A percentile compares a stretch with the other conserved stretches of the same genome.
These are phyloP conservation scores for Phacellophora camtschatica DNA, from an alignment of 30 jellyfish, hydroid and myxozoan genomes.

Conservation along the genomic window DNA sequence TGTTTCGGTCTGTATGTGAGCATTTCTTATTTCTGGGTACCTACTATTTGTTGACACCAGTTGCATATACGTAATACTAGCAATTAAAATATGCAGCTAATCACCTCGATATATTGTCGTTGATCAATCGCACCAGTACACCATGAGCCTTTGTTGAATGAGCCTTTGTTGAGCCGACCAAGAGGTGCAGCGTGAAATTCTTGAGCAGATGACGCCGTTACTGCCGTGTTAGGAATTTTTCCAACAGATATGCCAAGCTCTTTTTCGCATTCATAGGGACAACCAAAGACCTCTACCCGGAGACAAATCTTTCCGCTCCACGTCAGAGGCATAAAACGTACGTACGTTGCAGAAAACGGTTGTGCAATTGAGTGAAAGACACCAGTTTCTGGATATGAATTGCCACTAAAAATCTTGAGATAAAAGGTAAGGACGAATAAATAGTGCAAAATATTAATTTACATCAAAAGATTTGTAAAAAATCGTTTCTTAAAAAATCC, in stretches of 20 bases:
- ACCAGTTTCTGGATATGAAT: slow-evolving; percentile 24
- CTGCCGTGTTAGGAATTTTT: slow-evolving; percentile 49
- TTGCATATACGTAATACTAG: no score
- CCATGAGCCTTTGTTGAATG: slow-evolving; percentile 73
- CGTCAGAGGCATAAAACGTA: slow-evolving; percentile 56
- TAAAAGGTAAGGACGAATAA: neutral
- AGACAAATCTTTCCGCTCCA: slow-evolving; percentile 73
- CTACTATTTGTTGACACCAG: no score
- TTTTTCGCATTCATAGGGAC: slow-evolving; percentile 79
- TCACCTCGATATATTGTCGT: slow-evolving; percentile 80
- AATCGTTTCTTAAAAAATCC: no score
- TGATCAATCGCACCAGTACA: slow-evolving; percentile 67
- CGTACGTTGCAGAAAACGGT: slow-evolving; percentile 73
- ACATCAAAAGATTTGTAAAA: no score
- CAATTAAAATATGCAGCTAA: no score
- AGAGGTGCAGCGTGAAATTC: slow-evolving; percentile 36
- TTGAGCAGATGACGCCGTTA: slow-evolving; percentile 73
- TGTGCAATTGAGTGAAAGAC: slow-evolving; percentile 46
- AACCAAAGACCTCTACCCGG: slow-evolving; percentile 91
- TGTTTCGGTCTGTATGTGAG: no score
- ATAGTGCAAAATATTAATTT: no score
- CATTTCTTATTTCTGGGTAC: no score
- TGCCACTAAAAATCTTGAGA: slow-evolving; percentile 66
- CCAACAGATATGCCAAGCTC: slow-evolving; percentile 63
- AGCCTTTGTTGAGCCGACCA: slow-evolving; percentile 80